Conservation (phyloP, 2,113 vertebrate species). For the Muntiacus reevesi region DNA sequence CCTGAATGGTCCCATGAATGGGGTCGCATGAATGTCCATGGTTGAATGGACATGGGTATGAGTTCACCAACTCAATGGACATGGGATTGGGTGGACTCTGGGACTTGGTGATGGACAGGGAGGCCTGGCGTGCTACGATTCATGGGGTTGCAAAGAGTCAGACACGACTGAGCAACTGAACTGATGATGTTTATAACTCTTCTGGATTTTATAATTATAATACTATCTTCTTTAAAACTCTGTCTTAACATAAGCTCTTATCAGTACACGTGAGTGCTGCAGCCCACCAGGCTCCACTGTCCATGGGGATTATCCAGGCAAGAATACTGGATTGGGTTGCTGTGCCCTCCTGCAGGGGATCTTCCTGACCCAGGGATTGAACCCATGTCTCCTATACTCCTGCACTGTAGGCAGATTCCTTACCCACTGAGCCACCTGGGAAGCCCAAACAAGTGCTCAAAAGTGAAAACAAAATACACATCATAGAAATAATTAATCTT, state of each 20-base stretch:
- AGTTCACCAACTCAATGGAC: too few species aligned
- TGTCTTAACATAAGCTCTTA: not conserved
- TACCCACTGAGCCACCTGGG: not conserved
- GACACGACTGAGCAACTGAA: too few species aligned
- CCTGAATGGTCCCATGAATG: too few species aligned
- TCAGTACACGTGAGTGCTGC: rapidly evolving
- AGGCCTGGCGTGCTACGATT: too few species aligned
- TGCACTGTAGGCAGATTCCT: not conserved
- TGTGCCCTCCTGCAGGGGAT: not conserved
- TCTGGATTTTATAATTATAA: not conserved
- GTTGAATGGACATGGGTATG: too few species aligned
- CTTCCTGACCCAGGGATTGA: not conserved
- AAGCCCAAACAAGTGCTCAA: not conserved
- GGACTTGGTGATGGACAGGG: too few species aligned
- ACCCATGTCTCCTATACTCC: not conserved
- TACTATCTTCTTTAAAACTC: not conserved
- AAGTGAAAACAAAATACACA: not conserved
- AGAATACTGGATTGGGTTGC: not conserved
- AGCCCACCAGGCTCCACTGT: not conserved
- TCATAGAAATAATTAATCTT: not conserved
- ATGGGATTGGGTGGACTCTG: too few species aligned
- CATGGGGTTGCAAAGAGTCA: too few species aligned
- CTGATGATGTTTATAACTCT: not conserved
- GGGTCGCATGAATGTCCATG: too few species aligned
- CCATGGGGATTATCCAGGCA: not conserved